Conservation (phyloP, 2,113 vertebrate genomes). For the Corydoras sp. region DNA sequence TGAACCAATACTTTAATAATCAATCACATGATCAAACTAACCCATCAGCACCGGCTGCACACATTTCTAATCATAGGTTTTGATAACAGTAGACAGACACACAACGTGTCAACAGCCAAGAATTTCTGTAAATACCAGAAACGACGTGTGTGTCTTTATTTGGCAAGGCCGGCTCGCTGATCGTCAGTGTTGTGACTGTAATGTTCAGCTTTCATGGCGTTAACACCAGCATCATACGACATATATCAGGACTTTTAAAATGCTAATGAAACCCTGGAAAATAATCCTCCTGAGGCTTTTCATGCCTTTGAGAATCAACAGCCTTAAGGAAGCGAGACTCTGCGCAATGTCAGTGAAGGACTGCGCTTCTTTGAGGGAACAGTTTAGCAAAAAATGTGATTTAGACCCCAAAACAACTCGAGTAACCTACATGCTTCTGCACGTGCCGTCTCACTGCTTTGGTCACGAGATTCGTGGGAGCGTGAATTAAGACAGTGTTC, state of each 20-base stretch:
- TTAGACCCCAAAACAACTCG: background rate
- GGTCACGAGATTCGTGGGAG: too few relatives aligned
- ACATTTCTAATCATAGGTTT: background rate
- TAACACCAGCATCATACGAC: conserved; percentile 32
- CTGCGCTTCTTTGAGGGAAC: background rate
- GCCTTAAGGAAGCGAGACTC: conserved; percentile 18
- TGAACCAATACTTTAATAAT: background rate
- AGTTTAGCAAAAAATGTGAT: background rate
- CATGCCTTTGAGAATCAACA: conserved; percentile 10
- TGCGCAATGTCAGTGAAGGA: conserved; percentile 6
- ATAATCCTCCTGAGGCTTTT: background rate
- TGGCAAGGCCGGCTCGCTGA: background rate
- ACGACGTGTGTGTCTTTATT: background rate
- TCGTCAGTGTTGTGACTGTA: background rate
- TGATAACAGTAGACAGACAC: background rate
- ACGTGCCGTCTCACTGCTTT: too few relatives aligned
- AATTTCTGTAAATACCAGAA: conserved; percentile 10
- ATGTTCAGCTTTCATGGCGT: background rate
- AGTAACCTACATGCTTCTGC: background rate
- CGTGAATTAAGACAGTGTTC: too few relatives aligned
- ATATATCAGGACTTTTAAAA: conserved; percentile 2
- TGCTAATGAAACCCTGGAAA: conserved; percentile 1
- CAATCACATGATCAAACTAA: background rate
- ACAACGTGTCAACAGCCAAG: conserved; percentile 24
- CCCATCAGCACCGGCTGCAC: background rate